Conservation (phyloP, 2,797 vertebrate species). For the Threskiornis aethiopicus region DNA sequence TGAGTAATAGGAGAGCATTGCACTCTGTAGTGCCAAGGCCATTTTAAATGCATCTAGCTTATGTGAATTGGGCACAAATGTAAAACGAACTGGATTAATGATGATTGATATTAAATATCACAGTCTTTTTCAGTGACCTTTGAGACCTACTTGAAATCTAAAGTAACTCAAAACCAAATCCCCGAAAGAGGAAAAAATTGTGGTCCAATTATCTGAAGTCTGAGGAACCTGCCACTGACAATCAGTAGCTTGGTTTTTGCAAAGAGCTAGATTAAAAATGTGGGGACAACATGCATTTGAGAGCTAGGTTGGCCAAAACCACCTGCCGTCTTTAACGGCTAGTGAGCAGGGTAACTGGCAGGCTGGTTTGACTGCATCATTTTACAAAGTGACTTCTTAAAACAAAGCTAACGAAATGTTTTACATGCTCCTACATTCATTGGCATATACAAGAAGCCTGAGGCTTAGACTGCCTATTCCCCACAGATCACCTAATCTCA, state of each 20-base stretch:
- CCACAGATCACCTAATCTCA: not conserved
- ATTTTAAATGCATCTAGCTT: not conserved
- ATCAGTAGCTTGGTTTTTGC: not conserved
- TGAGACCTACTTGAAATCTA: not conserved
- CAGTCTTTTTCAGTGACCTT: not conserved
- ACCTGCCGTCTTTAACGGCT: not conserved
- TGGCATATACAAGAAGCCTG: not conserved
- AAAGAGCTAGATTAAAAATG: not conserved
- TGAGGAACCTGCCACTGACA: not conserved
- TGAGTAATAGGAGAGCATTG: not conserved
- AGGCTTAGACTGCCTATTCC: not conserved
- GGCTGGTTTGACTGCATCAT: not conserved
- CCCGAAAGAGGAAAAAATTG: not conserved
- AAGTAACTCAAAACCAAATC: not conserved
- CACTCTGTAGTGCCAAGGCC: not conserved
- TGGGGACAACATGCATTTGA: not conserved
- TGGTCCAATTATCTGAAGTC: not conserved
- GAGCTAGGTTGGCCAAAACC: not conserved
- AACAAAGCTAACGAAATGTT: constrained; percentile 6
- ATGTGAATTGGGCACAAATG: not conserved
- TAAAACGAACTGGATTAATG: not conserved
- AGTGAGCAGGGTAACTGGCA: not conserved
- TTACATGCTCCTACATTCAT: not conserved
- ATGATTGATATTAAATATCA: not conserved
- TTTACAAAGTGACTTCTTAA: not conserved